Conservation (phyloP, 2,888 invertebrate species). For the Sicus ferrugineus region DNA sequence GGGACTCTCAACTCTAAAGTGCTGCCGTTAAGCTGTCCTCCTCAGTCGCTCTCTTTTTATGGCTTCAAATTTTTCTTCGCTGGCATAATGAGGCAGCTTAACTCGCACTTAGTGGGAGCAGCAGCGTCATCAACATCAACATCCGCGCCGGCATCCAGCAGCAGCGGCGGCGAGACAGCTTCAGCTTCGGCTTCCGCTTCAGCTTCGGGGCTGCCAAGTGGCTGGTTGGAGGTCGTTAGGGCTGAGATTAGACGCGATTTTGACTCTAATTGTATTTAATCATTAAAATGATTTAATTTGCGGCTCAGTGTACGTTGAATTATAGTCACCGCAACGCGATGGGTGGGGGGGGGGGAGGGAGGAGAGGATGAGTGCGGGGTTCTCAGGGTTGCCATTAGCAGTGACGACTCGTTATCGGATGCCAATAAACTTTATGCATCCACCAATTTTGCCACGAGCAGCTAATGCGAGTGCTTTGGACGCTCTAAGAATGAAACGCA, state of each 20-base stretch:
- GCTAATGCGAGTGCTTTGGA: neutral
- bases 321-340: neutral
- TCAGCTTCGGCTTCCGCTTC: neutral
- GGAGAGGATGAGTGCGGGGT: too few species aligned
- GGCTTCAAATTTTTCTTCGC: neutral
- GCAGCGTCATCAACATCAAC: neutral
- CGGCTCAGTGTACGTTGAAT: neutral
- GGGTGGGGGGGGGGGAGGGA: too few species aligned
- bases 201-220: neutral
- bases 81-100: conserved; percentile 24
- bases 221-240: neutral
- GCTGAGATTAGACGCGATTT: neutral
- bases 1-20: too few species aligned
- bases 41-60: neutral
- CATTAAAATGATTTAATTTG: conserved; percentile 32
- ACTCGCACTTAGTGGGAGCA: conserved; percentile 9
- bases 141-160: conserved; percentile 13
- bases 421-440: conserved; percentile 6
- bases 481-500: too few species aligned
- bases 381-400: neutral
- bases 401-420: neutral
- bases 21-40: neutral
- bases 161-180: conserved; percentile 25
- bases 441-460: neutral
- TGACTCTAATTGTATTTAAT: conserved; percentile 15